Conservation (phyloP, 1,140 invertebrate species). For the Paramacrobiotus metropolitanus region DNA sequence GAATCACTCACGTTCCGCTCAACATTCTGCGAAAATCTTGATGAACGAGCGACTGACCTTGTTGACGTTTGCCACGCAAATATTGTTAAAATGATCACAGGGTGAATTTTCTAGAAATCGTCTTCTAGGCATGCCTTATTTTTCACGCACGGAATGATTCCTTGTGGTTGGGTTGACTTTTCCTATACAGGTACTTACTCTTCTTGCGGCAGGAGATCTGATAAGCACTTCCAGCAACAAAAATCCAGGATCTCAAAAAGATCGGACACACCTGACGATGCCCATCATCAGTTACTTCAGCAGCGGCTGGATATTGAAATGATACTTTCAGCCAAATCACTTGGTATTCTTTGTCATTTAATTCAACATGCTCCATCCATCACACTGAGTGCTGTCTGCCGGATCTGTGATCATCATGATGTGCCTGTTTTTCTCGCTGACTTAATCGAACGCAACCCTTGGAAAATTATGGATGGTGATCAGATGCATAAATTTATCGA, state of each 20-base stretch:
- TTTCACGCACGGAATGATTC: not conserved
- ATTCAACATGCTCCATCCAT: conserved; percentile 9
- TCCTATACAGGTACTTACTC: too few relatives aligned
- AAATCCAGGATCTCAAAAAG: not conserved
- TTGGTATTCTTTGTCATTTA: not conserved
- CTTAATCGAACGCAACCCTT: conserved; percentile 22
- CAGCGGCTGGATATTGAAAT: not conserved
- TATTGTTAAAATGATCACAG: not conserved
- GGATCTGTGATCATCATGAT: conserved; percentile 22
- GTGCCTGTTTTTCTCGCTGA: conserved; percentile 21
- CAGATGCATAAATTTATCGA: conserved; percentile 19
- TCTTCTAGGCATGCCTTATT: not conserved
- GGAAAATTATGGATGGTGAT: conserved; percentile 19
- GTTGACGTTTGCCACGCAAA: not conserved
- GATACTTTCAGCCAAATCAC: not conserved
- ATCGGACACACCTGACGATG: not conserved
- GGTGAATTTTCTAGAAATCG: not conserved
- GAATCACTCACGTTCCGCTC: not conserved
- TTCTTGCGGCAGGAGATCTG: too few relatives aligned
- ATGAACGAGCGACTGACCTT: not conserved
- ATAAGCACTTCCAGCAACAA: too few relatives aligned
- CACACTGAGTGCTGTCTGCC: conserved; percentile 19
- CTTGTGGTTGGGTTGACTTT: too few relatives aligned
- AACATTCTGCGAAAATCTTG: not conserved
- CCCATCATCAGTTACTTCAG: not conserved